Evolutionary conservation across 2,888 invertebrate species (phyloP), one percentile per base, ranked within the genome.

Genomic region (Malacosoma neustria): DNA sequence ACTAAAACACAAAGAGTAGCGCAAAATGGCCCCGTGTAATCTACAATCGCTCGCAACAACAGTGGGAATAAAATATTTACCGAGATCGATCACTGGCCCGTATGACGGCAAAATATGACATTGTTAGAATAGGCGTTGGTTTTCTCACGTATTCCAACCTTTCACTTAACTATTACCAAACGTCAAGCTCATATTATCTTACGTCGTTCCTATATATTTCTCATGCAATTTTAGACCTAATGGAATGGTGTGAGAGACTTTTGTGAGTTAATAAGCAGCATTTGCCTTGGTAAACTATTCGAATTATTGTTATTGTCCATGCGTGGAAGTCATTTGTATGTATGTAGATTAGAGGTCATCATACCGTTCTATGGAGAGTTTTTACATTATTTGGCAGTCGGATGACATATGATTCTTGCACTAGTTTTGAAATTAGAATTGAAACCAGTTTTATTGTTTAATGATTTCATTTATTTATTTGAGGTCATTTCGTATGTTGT

Each of bases 281-380:
- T 7, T 22, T 22, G 2, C 9, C 9, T 22, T 22, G 22, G 22
- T 22, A 50, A 61, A 51, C 51, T 64, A 60, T 62, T 70, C 64
- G 66, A 74, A 74, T 77, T 74, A 79, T 77, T 72, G 70, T 76
- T 67, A 72, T 74, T 79, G 73, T 74, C 74, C 76, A 79, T 72
- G 73, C 76, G 65, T 80, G 72, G 72, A 73, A 76, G 76, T 74
- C 69, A 75, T 80, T 80, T 76, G 74, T 77, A 72, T 72, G 73
- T 72, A 73, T 80, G 76, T 77, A 75, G 80, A 80, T 74, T 76
- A 74, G 73, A 77, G 80, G 81, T 82, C 81, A 75, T 72, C 76
- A 75, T 70, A 76, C 72, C 57, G 70, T 74, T 66, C 65, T 57
- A 58, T 62, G 57, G 66, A 69, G 65, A 64, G 65, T 61, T 72